Base-by-base conservation (phyloP, 2,888 invertebrate genomes). In the Calephelis perditalis region DNA sequence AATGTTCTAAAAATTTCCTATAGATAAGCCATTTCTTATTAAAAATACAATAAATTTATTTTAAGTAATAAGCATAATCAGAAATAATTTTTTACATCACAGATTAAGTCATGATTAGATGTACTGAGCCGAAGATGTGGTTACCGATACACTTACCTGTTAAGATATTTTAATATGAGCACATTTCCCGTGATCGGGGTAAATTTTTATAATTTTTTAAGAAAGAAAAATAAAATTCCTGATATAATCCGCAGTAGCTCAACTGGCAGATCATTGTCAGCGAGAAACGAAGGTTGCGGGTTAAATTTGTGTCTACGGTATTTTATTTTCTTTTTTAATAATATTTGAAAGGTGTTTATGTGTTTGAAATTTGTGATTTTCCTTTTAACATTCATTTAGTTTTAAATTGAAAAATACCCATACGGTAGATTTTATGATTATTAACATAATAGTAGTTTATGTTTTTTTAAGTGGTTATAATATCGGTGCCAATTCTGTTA, bases 51-150 rank as follows among this genome's bases (percentile, higher is more conserved):
- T 59, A 40, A 46, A 46, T 15, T 49, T 26, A 15, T 35, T 49
- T 26, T 26, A 47, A 52, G 49, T 35, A 45, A 26, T 15, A 45
- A 62, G 57, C 73, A 78, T 82, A 78, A 79, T 81, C 66, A 70
- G 66, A 74, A 77, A 68, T 82, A 82, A 76, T 78, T 82, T 76
- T 79, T 66, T 71, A 77, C 81, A 81, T 82, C 80, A 79, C 80
- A 68, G 70, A 74, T 72, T 71, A 75, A 52, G 52, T 52, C 71
- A 76, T 77, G 72, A 71, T 70, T 68, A 63, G 65, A 60, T 58
- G 68, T 68, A 73, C 68, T 69, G 70, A 74, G 73, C 79, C 75
- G 78, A 83, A 78, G 73, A 78, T 74, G 72, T 77, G 72, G 84
- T 84, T 84, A 84, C 84, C 84, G 75, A 76, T 73, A 58, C 64